Evolutionary conservation across 2,113 vertebrate species (phyloP).

Genomic region (Clinocottus analis): DNA sequence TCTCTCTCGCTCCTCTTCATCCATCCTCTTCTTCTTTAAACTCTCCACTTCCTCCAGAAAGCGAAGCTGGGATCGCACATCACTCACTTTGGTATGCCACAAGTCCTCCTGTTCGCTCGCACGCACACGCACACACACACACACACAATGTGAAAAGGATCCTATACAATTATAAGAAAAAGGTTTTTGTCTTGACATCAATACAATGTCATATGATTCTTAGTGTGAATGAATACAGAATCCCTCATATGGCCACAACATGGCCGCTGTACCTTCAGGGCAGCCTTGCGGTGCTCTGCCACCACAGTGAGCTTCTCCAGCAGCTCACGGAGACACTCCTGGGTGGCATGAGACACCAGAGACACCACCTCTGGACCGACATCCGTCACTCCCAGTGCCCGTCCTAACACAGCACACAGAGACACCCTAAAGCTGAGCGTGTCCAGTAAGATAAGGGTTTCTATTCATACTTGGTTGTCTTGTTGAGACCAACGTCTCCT

Average conservation of each 20-base stretch:
- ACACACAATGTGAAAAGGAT: too few relatives aligned
- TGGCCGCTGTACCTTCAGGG: constrained; percentile 84
- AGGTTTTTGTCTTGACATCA: too few relatives aligned
- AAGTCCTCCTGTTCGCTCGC: constrained; percentile 81
- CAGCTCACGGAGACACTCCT: constrained; percentile 89
- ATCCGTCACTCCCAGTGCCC: constrained; percentile 57
- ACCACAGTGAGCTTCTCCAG: constrained; percentile 89
- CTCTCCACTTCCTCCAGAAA: constrained; percentile 93
- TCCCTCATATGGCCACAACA: too few relatives aligned
- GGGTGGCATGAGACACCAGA: constrained; percentile 92
- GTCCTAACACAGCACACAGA: constrained; percentile 34
- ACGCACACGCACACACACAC: neutral
- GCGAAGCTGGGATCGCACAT: constrained; percentile 90
- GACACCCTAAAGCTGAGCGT: neutral
- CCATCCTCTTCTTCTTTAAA: constrained; percentile 87
- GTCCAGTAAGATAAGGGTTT: neutral
- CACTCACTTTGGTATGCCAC: constrained; percentile 83
- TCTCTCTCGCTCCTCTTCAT: constrained; percentile 88
- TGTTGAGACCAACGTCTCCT: neutral
- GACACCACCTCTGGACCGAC: constrained; percentile 86
- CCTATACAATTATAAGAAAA: too few relatives aligned
- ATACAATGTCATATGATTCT: too few relatives aligned
- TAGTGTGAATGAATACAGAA: too few relatives aligned
- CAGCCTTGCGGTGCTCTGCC: constrained; percentile 87
- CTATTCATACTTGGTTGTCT: neutral